Percentiles rank a stretch among this genome's conserved stretches.
These are phyloP conservation scores for Neodiprion lecontei DNA, from an alignment of 1,140 invertebrate species.

Conservation along the genomic window DNA sequence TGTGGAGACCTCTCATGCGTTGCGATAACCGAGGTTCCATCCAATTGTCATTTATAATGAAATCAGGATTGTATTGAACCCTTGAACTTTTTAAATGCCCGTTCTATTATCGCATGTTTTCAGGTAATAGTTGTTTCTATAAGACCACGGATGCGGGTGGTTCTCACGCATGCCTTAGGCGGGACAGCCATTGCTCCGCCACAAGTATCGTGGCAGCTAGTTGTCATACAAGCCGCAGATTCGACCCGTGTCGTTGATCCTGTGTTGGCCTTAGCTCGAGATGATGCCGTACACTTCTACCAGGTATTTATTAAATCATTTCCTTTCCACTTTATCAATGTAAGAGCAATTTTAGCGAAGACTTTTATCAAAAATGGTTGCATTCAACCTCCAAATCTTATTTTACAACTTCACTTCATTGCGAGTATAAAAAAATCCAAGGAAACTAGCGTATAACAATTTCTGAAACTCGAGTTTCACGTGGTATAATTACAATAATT, in stretches of 20 bases:
- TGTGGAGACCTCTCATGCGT: too few species aligned
- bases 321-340: slow-evolving; percentile 13
- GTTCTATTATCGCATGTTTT: slow-evolving; percentile 20
- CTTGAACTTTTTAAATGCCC: neutral
- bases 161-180: slow-evolving; percentile 70
- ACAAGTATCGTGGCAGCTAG: slow-evolving; percentile 91
- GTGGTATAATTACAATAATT: too few species aligned
- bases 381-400: too few species aligned
- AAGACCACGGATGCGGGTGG: slow-evolving; percentile 74
- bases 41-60: neutral
- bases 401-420: too few species aligned
- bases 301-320: slow-evolving; percentile 64
- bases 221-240: slow-evolving; percentile 81
- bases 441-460: too few species aligned
- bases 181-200: slow-evolving; percentile 78
- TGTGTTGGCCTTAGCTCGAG: slow-evolving; percentile 85
- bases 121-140: slow-evolving; percentile 87
- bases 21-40: too few species aligned
- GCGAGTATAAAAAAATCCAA: too few species aligned
- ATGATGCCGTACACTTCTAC: slow-evolving; percentile 82
- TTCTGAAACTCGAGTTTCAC: too few species aligned
- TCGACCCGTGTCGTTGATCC: slow-evolving; percentile 79
- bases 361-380: too few species aligned
- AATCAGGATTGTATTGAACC: slow-evolving; percentile 13
- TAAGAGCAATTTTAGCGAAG: too few species aligned